phyloP scores from a whole-genome alignment of 2,888 invertebrate species.

The Bellardia pandia region DNA sequence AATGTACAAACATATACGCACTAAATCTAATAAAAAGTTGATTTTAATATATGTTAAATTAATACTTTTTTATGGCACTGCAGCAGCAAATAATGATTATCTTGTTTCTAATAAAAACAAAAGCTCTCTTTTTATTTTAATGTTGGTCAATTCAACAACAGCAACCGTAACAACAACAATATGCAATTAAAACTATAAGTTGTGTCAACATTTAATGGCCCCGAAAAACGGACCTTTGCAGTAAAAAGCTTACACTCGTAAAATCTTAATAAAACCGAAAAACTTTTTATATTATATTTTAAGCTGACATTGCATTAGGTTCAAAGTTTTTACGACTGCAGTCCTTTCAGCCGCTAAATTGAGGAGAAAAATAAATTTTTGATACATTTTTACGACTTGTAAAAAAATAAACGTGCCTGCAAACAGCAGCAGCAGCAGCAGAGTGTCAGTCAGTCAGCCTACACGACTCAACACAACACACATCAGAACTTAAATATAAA shows the following conservation, averaged over 20 bases:
- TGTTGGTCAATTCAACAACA: conserved; percentile 37
- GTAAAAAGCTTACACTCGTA: conserved; percentile 6
- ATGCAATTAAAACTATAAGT: conserved; percentile 46
- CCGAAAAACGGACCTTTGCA: background rate
- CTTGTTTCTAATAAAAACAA: conserved; percentile 28
- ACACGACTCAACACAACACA: background rate
- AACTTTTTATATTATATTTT: conserved; percentile 45
- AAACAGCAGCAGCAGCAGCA: background rate
- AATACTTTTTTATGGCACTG: conserved; percentile 33
- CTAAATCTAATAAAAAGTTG: conserved; percentile 9
- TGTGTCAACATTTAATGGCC: conserved; percentile 41
- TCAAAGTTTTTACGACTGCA: conserved; percentile 50
- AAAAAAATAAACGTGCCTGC: conserved; percentile 41
- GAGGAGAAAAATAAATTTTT: conserved; percentile 47
- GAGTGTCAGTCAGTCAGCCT: background rate
- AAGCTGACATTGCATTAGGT: conserved; percentile 64
- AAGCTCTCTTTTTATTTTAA: conserved; percentile 9
- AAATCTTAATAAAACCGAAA: conserved; percentile 45
- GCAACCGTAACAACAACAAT: conserved; percentile 40
- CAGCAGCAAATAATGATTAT: conserved; percentile 32
- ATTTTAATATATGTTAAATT: conserved; percentile 8
- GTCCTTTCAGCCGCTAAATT: conserved; percentile 44
- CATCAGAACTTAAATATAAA: conserved; percentile 34
- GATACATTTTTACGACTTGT: conserved; percentile 53
- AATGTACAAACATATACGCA: background rate